These are phyloP conservation scores for Pogona vitticeps DNA, from an alignment of 2,113 vertebrate species.

Conservation along the genomic window DNA sequence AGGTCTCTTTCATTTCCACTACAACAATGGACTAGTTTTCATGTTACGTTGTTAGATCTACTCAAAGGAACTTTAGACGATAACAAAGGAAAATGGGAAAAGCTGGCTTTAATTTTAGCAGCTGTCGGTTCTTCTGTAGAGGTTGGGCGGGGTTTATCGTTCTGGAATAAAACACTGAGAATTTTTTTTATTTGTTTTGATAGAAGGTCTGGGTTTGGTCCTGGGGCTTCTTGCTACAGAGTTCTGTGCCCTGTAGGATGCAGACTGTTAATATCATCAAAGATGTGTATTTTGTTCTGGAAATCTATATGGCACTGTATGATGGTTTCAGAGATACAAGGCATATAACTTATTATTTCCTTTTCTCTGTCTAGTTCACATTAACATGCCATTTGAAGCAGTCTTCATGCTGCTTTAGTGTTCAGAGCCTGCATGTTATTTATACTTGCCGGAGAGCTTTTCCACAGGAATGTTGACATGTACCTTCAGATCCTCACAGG, in stretches of 20 bases:
- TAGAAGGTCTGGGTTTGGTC: background rate
- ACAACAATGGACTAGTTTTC: background rate
- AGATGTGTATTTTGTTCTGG: background rate
- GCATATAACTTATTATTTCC: background rate
- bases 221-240: background rate
- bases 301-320: background rate
- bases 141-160: background rate
- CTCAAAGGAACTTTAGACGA: background rate
- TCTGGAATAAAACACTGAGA: background rate
- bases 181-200: background rate
- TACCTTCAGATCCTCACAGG: too few relatives aligned
- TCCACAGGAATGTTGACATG: too few relatives aligned
- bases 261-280: background rate
- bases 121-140: background rate
- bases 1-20: too few relatives aligned
- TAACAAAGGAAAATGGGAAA: background rate
- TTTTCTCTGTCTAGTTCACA: background rate
- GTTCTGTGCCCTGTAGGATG: background rate
- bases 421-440: background rate
- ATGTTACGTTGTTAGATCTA: background rate
- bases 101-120: background rate
- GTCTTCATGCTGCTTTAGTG: too few relatives aligned
- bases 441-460: too few relatives aligned
- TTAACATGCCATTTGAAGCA: background rate
- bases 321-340: background rate